Base-by-base conservation (phyloP, 1,140 invertebrate species). In the Drosophila quadrilineata region DNA sequence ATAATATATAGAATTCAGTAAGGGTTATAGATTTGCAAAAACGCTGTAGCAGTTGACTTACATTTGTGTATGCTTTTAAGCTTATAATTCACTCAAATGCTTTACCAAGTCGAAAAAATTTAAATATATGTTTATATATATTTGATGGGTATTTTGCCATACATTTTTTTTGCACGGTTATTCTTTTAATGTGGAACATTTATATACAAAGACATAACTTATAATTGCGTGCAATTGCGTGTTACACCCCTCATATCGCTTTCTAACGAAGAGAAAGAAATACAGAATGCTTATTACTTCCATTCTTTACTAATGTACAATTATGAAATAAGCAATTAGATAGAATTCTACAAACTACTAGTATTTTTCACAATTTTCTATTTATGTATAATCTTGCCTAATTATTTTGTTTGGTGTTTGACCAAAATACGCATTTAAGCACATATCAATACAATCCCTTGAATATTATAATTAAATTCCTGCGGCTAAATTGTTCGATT, bases 141-240 rank as follows among this genome's bases (percentile, higher is more conserved):
- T 60, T 36, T 14, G 22, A 6, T 12, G 21, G 50, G 43, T 62
- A 24, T 62, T 62, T 17, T 41, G n/a, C n/a, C n/a, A n/a, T n/a
- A n/a, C 22, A 6, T 43, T 62, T 29, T 40, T 40, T 43, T 52
- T 50, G 33, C 36, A 59, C 22, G 24, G 76, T 69, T 72, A 69
- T 69, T 65, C 54, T 80, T 76, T 63, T 50, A 82, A 82, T 85
- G 77, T 77, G 77, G 70, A 59, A 82, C 77, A 82, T 82, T 84
- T 85, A 82, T 84, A 64, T 82, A 76, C 68, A 80, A 57, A 71
- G 64, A 82, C 36, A 63, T 50, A 57, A 68, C 63, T 63, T 28
- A 71, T 62, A 76, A 76, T 82, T 82, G 72, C 64, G 57, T 64
- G 68, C 43, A 50, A 46, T 60, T 50, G 58, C 68, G 40, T 6